Evolutionary conservation across 2,888 invertebrate genomes (phyloP).

Genomic region (Leptura quadrifasciata): DNA sequence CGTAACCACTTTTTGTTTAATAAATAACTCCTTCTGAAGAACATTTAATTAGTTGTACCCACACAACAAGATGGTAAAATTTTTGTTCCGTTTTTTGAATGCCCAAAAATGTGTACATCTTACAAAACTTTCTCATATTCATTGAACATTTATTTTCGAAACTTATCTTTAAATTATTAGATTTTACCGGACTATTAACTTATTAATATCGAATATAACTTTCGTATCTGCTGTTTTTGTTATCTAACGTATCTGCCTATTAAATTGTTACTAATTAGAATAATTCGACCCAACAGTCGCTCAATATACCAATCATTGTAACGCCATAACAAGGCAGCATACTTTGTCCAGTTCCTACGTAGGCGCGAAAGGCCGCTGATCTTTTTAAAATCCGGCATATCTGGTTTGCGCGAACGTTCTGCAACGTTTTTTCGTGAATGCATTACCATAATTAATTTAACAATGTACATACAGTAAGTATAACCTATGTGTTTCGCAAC

Average conservation of each 20-base stretch:
- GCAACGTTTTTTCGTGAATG: constrained; percentile 20
- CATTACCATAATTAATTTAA: constrained; percentile 17
- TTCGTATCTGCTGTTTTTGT: background rate
- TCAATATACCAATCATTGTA: constrained; percentile 5
- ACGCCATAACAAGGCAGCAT: constrained; percentile 36
- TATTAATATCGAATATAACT: too few species aligned
- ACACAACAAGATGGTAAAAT: too few species aligned
- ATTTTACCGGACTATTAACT: too few species aligned
- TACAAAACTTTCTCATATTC: too few species aligned
- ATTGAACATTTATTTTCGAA: too few species aligned
- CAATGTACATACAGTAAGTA: constrained; percentile 6
- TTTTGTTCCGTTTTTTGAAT: too few species aligned
- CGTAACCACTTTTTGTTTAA: too few species aligned
- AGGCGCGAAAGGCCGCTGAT: constrained; percentile 46
- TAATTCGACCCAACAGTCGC: background rate
- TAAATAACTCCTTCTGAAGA: too few species aligned
- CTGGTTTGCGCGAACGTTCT: constrained; percentile 39
- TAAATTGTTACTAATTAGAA: background rate
- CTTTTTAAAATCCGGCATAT: constrained; percentile 43
- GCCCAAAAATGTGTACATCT: too few species aligned
- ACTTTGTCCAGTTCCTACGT: constrained; percentile 26
- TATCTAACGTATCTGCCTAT: background rate
- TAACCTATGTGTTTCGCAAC: background rate
- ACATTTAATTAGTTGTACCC: too few species aligned
- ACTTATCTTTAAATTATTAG: too few species aligned